phyloP scores from a whole-genome alignment of 2,888 invertebrate genomes.

The Drosophila anomelani region DNA sequence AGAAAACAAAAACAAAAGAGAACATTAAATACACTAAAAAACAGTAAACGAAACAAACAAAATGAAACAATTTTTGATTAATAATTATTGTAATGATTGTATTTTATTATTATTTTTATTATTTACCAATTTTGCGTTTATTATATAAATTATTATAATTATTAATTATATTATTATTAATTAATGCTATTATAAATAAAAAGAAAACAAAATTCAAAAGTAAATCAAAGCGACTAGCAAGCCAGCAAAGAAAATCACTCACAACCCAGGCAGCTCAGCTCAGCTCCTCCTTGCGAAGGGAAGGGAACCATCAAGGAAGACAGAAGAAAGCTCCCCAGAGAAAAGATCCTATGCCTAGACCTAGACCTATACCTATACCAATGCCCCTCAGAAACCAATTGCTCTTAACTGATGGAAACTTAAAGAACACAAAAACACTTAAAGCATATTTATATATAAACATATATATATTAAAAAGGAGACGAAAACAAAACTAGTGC shows the following conservation, averaged over 20 bases:
- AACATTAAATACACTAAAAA: conserved; percentile 51
- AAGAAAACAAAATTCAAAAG: conserved; percentile 50
- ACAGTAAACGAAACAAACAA: conserved; percentile 58
- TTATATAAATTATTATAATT: conserved; percentile 83
- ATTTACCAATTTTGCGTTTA: conserved; percentile 83
- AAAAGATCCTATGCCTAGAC: conserved; percentile 6
- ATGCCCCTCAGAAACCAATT: conserved; percentile 42
- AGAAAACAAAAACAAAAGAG: conserved; percentile 32
- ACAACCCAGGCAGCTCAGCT: conserved; percentile 36
- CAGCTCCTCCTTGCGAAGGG: conserved; percentile 24
- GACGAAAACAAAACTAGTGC: conserved; percentile 59
- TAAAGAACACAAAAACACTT: conserved; percentile 46
- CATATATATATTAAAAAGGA: conserved; percentile 39
- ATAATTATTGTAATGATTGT: conserved; percentile 64
- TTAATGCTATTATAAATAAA: conserved; percentile 65
- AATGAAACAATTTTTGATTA: conserved; percentile 67
- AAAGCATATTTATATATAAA: conserved; percentile 61
- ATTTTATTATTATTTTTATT: conserved; percentile 83
- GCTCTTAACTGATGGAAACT: conserved; percentile 62
- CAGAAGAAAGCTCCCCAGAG: conserved; percentile 16
- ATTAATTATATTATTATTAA: conserved; percentile 79
- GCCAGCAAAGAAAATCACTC: conserved; percentile 22
- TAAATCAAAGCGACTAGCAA: conserved; percentile 59
- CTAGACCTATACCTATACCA: conserved; percentile 11
- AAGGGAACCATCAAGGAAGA: conserved; percentile 2